Conservation (phyloP, 23 tunicate species). For the Styela clava region DNA sequence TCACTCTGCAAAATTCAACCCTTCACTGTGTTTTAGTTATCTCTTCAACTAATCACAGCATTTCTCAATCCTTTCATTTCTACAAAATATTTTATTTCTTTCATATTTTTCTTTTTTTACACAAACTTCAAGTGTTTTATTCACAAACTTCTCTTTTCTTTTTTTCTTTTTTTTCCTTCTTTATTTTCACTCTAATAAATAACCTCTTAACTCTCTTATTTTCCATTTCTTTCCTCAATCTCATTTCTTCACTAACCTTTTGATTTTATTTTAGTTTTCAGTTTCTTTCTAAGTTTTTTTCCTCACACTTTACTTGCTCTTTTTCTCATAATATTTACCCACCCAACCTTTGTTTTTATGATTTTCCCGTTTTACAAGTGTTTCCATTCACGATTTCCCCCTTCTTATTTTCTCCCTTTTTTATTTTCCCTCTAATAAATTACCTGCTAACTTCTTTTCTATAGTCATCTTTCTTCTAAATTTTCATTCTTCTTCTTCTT, state of each 20-base stretch:
- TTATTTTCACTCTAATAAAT: neutral
- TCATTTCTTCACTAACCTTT: neutral
- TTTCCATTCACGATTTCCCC: neutral
- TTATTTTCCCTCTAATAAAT: neutral
- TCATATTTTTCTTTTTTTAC: neutral
- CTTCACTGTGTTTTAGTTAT: too few relatives aligned
- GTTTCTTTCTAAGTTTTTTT: too few relatives aligned
- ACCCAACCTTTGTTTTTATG: too few relatives aligned
- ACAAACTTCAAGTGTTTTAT: too few relatives aligned
- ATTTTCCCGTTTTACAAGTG: neutral
- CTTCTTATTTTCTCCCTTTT: neutral
- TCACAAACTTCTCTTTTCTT: neutral
- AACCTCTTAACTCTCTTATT: neutral
- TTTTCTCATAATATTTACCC: too few relatives aligned
- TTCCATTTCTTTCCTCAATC: neutral
- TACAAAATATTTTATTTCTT: neutral
- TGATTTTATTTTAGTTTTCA: neutral
- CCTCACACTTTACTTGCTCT: neutral
- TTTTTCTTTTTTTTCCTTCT: neutral
- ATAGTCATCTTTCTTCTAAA: neutral
- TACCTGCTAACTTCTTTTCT: neutral
- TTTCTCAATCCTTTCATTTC: too few relatives aligned
- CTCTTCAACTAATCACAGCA: too few relatives aligned
- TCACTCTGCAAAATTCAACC: too few relatives aligned
- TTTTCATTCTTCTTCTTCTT: neutral